Conservation (phyloP, 53 echinoderm and acorn worm species). For the Crossaster papposus region DNA sequence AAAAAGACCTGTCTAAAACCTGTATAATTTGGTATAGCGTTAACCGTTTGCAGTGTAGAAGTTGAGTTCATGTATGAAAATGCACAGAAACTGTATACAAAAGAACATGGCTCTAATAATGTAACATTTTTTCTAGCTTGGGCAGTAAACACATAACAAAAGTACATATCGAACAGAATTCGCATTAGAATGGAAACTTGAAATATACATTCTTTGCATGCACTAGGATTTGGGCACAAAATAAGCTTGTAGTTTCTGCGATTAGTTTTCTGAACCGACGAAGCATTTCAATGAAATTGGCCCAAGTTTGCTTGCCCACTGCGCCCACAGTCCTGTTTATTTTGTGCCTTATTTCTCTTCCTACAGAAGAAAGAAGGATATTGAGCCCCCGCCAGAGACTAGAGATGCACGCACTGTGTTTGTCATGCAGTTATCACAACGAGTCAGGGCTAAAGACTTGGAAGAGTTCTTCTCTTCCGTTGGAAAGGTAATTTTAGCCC, state of each 20-base stretch:
- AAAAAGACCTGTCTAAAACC: too few species aligned
- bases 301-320: neutral
- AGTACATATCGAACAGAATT: too few species aligned
- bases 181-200: too few species aligned
- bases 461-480: slow-evolving; percentile 94
- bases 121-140: too few species aligned
- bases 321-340: neutral
- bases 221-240: neutral
- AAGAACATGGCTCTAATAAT: too few species aligned
- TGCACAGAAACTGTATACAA: too few species aligned
- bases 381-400: slow-evolving; percentile 72
- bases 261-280: neutral
- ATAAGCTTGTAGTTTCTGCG: neutral
- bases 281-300: neutral
- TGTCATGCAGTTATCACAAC: slow-evolving; percentile 94
- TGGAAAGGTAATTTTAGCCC: slow-evolving; percentile 79
- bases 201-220: too few species aligned
- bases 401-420: slow-evolving; percentile 96
- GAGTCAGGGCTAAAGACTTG: slow-evolving; percentile 87
- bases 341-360: neutral
- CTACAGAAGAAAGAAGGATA: slow-evolving; percentile 65
- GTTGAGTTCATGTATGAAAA: too few species aligned
- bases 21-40: too few species aligned
- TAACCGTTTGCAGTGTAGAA: too few species aligned
- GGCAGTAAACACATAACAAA: too few species aligned